Conservation (phyloP, 2,113 vertebrate genomes). For the Oceanodroma tethys region DNA sequence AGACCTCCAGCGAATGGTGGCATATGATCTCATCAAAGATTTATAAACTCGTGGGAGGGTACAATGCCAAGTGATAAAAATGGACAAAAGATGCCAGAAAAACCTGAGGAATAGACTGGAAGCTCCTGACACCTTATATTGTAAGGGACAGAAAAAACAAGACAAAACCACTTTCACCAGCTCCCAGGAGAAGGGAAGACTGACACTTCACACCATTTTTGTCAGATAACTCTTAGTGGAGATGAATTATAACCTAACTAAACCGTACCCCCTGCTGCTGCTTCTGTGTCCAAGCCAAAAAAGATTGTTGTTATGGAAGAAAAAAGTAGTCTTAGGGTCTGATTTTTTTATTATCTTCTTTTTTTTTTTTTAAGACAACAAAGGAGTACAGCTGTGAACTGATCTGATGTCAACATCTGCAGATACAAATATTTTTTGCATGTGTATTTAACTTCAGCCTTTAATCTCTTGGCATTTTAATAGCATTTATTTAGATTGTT, state of each 20-base stretch:
- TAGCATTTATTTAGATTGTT: background rate
- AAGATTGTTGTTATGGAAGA: background rate
- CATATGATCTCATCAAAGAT: background rate
- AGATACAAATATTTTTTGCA: background rate
- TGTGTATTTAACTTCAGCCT: background rate
- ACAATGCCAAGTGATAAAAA: background rate
- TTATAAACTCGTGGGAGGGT: background rate
- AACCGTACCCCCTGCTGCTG: background rate
- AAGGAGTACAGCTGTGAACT: background rate
- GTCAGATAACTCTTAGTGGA: background rate
- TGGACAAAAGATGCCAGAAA: background rate
- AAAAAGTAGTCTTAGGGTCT: background rate
- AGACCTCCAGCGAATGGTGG: background rate
- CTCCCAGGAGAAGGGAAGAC: background rate
- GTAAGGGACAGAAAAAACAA: background rate
- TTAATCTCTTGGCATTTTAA: background rate
- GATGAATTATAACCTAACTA: constrained; percentile 13
- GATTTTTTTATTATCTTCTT: background rate
- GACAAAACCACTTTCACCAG: background rate
- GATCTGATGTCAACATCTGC: background rate
- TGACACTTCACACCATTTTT: background rate
- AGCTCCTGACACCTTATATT: background rate
- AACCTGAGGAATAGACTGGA: background rate
- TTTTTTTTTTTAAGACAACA: background rate
- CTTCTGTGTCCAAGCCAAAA: background rate